Evolutionary conservation across 2,888 invertebrate genomes (phyloP).

Genomic region (Drosophila quasianomalipes): DNA sequence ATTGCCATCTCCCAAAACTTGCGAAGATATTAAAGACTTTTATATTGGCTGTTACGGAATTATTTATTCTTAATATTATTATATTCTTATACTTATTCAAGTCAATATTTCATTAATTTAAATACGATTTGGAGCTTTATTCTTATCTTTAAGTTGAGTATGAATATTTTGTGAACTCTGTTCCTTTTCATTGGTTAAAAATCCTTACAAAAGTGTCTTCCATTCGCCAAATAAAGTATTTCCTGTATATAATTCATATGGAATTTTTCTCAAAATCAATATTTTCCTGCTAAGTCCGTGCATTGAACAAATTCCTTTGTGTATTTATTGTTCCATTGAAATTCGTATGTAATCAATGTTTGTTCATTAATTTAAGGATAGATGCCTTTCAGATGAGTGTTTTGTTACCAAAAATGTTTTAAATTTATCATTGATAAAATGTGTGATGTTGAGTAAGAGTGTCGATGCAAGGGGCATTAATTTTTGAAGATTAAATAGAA

Average conservation of each 20-base stretch:
- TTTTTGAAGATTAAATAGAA: conserved; percentile 53
- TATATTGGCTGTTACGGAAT: background rate
- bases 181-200: background rate
- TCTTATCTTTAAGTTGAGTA: background rate
- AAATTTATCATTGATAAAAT: conserved; percentile 61
- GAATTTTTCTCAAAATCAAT: background rate
- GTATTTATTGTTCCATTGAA: conserved; percentile 16
- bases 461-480: conserved; percentile 55
- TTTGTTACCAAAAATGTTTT: conserved; percentile 19
- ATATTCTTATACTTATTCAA: background rate
- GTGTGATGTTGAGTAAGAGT: conserved; percentile 63
- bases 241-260: background rate
- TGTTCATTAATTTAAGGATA: conserved; percentile 44
- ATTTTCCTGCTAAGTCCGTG: background rate
- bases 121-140: background rate
- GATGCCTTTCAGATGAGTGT: conserved; percentile 6
- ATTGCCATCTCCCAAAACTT: background rate
- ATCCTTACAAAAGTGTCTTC: background rate
- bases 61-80: no score
- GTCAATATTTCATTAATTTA: background rate
- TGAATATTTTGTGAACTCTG: background rate
- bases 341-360: conserved; percentile 21
- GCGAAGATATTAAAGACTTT: background rate
- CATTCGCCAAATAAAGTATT: background rate
- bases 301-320: background rate